A percentile compares a stretch with the other conserved stretches of the same genome.
phyloP scores from a whole-genome alignment of 53 echinoderm and acorn worm species.

The Holothuria scabra region DNA sequence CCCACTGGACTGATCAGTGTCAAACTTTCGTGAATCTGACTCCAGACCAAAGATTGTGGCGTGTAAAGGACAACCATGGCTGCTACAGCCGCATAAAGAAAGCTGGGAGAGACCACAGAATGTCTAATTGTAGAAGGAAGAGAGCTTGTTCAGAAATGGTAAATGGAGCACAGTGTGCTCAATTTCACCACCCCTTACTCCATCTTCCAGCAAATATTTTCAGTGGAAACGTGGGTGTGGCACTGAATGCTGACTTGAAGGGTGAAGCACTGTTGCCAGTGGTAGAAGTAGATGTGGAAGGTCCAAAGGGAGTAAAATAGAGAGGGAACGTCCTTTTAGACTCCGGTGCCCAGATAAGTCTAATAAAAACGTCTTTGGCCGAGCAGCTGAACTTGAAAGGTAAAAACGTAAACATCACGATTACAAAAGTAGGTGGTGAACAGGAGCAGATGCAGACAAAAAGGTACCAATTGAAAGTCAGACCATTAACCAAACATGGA shows the following conservation, averaged over 20 bases:
- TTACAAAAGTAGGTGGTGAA: conserved; percentile 42
- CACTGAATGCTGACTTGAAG: background rate
- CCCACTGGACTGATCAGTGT: conserved; percentile 72
- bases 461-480: conserved; percentile 39
- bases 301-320: background rate
- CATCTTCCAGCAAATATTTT: background rate
- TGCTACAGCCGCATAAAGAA: conserved; percentile 78
- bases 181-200: conserved; percentile 52
- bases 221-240: conserved; percentile 32
- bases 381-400: conserved; percentile 18
- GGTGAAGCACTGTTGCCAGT: conserved; percentile 25
- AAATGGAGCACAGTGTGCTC: conserved; percentile 35
- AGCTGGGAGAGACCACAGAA: conserved; percentile 58
- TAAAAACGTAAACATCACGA: background rate
- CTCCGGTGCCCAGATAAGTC: conserved; percentile 57
- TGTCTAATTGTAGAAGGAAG: conserved; percentile 53
- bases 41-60: conserved; percentile 23
- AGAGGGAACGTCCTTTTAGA: conserved; percentile 50
- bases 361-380: conserved; percentile 40
- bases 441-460: conserved; percentile 10
- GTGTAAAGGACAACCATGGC: conserved; percentile 50
- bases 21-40: conserved; percentile 25
- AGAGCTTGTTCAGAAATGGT: conserved; percentile 42
- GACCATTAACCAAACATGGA: background rate
- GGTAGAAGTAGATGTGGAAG: background rate